Base-by-base conservation (phyloP, 2,113 vertebrate genomes). In the Corapipo altera region DNA sequence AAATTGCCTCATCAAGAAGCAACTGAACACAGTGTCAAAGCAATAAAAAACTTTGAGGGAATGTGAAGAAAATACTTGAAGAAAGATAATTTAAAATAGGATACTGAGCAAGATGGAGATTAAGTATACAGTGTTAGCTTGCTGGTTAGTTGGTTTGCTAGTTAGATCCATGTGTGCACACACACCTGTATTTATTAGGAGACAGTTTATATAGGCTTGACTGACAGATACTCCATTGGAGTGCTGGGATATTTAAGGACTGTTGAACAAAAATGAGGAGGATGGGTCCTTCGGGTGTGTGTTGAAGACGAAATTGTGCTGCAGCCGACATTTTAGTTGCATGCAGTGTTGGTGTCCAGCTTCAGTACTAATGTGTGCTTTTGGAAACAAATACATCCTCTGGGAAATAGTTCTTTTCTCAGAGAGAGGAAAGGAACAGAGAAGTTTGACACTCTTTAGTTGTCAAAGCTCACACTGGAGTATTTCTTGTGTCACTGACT, bases 1-100 rank as follows among this genome's bases (percentile, higher is more conserved):
- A 72, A 93, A 96, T 78, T 91, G 54, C 54, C 65, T 96, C 3
- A 1, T 78, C 79, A 89, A 96, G 86, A 75, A 86, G 65, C 90
- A 92, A 85, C 88, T 94, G 80, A 72, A 77, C 33, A 41, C 57
- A 75, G 35, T 78, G 44, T 57, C 9, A 14, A 78, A 89, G 72
- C 24, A 28, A 12, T 86, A 88, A 92, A 88, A 64, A 91, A 86
- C 55, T 96, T 74, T 41, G 57, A 67, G 52, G n/a, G 52, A 57
- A 52, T 44, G 55, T 65, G 61, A 93, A 72, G 49, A 65, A 85
- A 86, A 49, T 58, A 75, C 46, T 66, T 89, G 54, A 75, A 58
- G 55, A 73, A 41, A 64, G 15, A 17, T 26, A 43, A 55, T 73
- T 74, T 67, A 51, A 88, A 71, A 49, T 21, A 58, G 44, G 19